These are phyloP conservation scores for Porphyrio hochstetteri DNA, from an alignment of 2,113 vertebrate genomes.

Conservation along the genomic window DNA sequence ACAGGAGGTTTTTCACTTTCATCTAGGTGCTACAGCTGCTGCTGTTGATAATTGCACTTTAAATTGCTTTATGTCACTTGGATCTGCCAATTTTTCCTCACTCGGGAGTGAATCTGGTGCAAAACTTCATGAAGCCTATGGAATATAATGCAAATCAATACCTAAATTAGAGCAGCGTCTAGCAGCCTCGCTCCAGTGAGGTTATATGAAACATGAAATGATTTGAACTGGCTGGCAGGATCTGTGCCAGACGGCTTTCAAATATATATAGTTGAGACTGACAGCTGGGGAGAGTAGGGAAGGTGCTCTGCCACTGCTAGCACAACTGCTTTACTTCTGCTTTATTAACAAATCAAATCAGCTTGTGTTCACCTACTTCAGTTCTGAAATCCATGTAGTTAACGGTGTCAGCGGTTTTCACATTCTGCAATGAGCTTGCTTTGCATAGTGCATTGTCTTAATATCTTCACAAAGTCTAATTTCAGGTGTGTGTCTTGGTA, in stretches of 20 bases:
- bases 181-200: not conserved
- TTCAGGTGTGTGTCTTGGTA: not conserved
- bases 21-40: not conserved
- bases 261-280: not conserved
- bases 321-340: constrained; percentile 4
- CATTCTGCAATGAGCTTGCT: not conserved
- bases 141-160: not conserved
- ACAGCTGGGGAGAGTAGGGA: not conserved
- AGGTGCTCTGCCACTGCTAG: not conserved
- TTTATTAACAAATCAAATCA: not conserved
- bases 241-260: not conserved
- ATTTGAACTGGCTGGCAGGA: not conserved
- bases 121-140: not conserved
- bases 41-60: not conserved
- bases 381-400: not conserved
- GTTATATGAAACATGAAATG: not conserved
- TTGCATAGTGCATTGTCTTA: not conserved
- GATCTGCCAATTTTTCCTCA: not conserved
- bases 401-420: not conserved
- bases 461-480: not conserved
- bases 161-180: not conserved
- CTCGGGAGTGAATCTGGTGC: not conserved
- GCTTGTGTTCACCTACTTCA: not conserved
- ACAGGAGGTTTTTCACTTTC: not conserved
- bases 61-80: not conserved